Conservation (phyloP, 2,113 vertebrate genomes). For the Carassius carassius region DNA sequence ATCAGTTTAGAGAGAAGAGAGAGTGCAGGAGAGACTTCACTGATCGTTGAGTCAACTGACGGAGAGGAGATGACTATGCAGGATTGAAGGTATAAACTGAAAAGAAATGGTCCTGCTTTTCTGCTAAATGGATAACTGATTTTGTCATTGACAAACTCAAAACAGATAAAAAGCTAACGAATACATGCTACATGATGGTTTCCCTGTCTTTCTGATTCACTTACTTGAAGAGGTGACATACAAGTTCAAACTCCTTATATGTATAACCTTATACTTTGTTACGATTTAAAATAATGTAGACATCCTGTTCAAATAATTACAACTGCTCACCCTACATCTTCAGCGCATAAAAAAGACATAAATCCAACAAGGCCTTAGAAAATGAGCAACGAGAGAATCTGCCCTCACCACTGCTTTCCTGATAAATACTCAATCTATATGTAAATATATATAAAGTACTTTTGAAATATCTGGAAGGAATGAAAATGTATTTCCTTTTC, state of each 20-base stretch:
- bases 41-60: slow-evolving; percentile 8
- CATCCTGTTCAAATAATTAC: slow-evolving; percentile 74
- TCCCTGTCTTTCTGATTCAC: background rate
- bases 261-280: slow-evolving; percentile 65
- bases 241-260: slow-evolving; percentile 52
- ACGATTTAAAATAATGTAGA: slow-evolving; percentile 59
- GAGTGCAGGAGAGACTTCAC: background rate
- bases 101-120: slow-evolving; percentile 1
- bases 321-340: slow-evolving; percentile 65
- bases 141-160: slow-evolving; percentile 17
- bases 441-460: slow-evolving; percentile 79
- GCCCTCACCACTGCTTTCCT: slow-evolving; percentile 66
- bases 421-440: slow-evolving; percentile 85
- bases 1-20: slow-evolving; percentile 1
- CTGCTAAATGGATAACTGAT: slow-evolving; percentile 28
- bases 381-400: slow-evolving; percentile 69
- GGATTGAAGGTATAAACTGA: background rate
- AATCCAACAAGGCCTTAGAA: slow-evolving; percentile 75
- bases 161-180: background rate
- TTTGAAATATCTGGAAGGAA: slow-evolving; percentile 63
- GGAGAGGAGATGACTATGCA: background rate
- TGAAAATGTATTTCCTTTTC: slow-evolving; percentile 72
- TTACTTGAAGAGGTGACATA: background rate
- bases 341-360: slow-evolving; percentile 76
- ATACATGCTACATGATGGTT: background rate